Percentiles rank a stretch among this genome's conserved stretches.
Evolutionary conservation across 2,113 vertebrate genomes (phyloP).

Genomic region (Oriolus oriolus): DNA sequence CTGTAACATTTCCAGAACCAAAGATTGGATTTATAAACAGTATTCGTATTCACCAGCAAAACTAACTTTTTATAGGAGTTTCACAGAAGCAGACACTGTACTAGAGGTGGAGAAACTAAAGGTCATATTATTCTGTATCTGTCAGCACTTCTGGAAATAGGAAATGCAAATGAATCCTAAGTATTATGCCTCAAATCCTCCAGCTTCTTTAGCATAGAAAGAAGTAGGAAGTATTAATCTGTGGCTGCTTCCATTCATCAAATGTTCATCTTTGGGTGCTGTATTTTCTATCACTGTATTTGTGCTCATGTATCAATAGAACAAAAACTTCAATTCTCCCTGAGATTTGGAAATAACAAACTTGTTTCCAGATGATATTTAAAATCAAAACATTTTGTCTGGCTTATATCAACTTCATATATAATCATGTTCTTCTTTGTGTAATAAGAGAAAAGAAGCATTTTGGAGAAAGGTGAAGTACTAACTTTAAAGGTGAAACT

Average conservation of each 20-base stretch:
- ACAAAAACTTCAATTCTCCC: background rate
- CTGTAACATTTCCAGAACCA: background rate
- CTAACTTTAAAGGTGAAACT: background rate
- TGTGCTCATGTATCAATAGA: background rate
- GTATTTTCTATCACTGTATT: background rate
- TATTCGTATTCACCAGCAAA: background rate
- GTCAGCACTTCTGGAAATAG: conserved; percentile 8
- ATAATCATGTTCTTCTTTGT: background rate
- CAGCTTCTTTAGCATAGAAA: background rate
- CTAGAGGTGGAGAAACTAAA: background rate
- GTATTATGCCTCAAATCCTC: conserved; percentile 10
- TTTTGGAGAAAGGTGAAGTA: background rate
- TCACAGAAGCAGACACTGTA: background rate
- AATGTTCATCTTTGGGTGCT: background rate
- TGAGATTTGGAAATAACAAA: background rate
- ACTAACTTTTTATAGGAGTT: background rate
- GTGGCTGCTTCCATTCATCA: background rate
- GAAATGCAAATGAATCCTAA: conserved; percentile 27
- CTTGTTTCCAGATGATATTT: background rate
- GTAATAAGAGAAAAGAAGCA: background rate
- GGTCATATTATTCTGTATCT: background rate
- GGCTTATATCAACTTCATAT: background rate
- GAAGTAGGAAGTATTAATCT: background rate
- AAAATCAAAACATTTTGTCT: background rate
- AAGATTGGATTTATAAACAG: background rate